Base-by-base conservation (phyloP, 2,888 invertebrate species). In the Tinea trinotella region DNA sequence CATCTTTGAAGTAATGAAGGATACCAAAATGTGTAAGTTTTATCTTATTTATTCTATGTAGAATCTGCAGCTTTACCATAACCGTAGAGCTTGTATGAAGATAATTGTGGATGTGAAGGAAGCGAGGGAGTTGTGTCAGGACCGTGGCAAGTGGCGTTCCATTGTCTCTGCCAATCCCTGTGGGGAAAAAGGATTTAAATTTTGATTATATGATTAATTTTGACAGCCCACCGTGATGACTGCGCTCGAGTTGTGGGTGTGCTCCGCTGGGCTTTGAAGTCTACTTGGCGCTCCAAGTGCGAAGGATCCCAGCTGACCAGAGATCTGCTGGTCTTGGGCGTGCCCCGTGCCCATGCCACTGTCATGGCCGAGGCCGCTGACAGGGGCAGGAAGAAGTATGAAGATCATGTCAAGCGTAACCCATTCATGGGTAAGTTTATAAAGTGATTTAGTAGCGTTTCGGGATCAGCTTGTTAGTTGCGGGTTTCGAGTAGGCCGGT, bases 161-260 rank as follows among this genome's bases (percentile, higher is more conserved):
- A n/a, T n/a, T n/a, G n/a, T n/a, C n/a, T n/a, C n/a, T n/a, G n/a
- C n/a, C n/a, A n/a, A n/a, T n/a, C n/a, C n/a, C n/a, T n/a, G n/a
- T n/a, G n/a, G n/a, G n/a, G n/a, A n/a, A n/a, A n/a, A n/a, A n/a
- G n/a, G n/a, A n/a, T n/a, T n/a, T n/a, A n/a, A n/a, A n/a, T n/a
- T n/a, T n/a, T n/a, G n/a, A n/a, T n/a, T n/a, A n/a, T n/a, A n/a
- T n/a, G n/a, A n/a, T n/a, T n/a, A 5, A 7, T 24, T 34, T 22
- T 22, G 1, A 53, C 56, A 83, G 83, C 75, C 0, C 78, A 83
- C 0, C 76, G 84, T 15, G 79, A 72, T 0, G 84, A 85, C 55
- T 70, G 75, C 57, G 84, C 84, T 0, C 76, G 84, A n/a, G 81
- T 78, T 0, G 76, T 76, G 0, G 83, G 79, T 0, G 76, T 70